Base-by-base conservation (phyloP, 2,888 invertebrate species). In the Phymatocera aterrima region DNA sequence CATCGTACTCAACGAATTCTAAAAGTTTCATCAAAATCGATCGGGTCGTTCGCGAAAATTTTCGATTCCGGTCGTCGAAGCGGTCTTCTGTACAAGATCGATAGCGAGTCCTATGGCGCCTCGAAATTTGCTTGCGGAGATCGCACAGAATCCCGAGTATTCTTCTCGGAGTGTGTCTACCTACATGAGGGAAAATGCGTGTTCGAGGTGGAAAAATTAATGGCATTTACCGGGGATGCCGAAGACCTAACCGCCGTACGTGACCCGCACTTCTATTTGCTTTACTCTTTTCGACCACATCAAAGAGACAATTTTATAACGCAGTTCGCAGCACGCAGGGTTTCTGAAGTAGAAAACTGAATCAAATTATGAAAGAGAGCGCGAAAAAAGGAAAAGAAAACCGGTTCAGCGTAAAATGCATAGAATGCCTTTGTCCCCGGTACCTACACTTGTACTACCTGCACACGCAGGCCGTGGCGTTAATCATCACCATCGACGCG, bases 291-390 rank as follows among this genome's bases (percentile, higher is more conserved):
- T 24, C n/a, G 40, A n/a, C 28, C 40, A 24, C 68, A 46, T 68
- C 68, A 46, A 68, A 68, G 68, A n/a, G 46, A 40, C 24, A 46
- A 46, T 46, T 68, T 68, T 46, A 43, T 28, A 15, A 21, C 21
- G 3, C 15, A 43, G 24, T 10, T 61, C 31, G n/a, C n/a, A 15
- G 34, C 34, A 61, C 34, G 18, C 37, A 24, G 40, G 68, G 68
- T 3, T 24, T n/a, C n/a, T n/a, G n/a, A n/a, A n/a, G n/a, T n/a
- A n/a, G n/a, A n/a, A n/a, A n/a, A n/a, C n/a, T n/a, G n/a, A n/a
- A n/a, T n/a, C n/a, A n/a, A n/a, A n/a, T n/a, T n/a, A n/a, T 24
- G 24, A 46, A 68, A 46, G 21, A 46, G 28, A 21, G 24, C 28
- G 8, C 8, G 24, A 60, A 21, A 24, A 15, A 28, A 60, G 6